Evolutionary conservation across 2,888 invertebrate genomes (phyloP).

Genomic region (Allophyes oxyacanthae): DNA sequence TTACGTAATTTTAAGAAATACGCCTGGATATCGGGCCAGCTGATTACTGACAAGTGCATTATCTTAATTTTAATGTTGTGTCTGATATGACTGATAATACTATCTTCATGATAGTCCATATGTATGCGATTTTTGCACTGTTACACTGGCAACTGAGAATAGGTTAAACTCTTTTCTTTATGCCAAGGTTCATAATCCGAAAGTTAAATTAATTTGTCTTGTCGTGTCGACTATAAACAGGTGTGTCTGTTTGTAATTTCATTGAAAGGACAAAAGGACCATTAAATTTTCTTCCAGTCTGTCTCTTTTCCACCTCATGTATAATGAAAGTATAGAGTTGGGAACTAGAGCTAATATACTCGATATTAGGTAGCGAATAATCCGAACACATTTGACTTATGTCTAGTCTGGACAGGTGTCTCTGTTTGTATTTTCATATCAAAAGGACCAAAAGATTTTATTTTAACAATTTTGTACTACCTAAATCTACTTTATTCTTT

Average conservation of each 20-base stretch:
- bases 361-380: no score
- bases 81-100: constrained; percentile 40
- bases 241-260: no score
- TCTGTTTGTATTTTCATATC: no score
- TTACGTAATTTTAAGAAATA: constrained; percentile 28
- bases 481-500: no score
- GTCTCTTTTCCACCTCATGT: constrained; percentile 9
- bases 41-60: constrained; percentile 52
- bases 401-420: no score
- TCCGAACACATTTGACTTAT: no score
- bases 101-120: constrained; percentile 9
- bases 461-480: no score
- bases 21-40: constrained; percentile 9
- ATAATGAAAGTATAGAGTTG: no score
- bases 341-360: no score
- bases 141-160: not conserved
- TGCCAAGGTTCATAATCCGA: not conserved
- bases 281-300: no score
- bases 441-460: no score
- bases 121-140: constrained; percentile 20
- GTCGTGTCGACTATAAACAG: not conserved
- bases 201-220: constrained; percentile 13
- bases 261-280: no score
- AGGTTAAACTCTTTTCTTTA: not conserved
- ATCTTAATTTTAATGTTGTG: constrained; percentile 38